A percentile compares a stretch with the other conserved stretches of the same genome.
These are phyloP conservation scores for Aphidius gifuensis DNA, from an alignment of 1,140 invertebrate genomes.

Conservation along the genomic window DNA sequence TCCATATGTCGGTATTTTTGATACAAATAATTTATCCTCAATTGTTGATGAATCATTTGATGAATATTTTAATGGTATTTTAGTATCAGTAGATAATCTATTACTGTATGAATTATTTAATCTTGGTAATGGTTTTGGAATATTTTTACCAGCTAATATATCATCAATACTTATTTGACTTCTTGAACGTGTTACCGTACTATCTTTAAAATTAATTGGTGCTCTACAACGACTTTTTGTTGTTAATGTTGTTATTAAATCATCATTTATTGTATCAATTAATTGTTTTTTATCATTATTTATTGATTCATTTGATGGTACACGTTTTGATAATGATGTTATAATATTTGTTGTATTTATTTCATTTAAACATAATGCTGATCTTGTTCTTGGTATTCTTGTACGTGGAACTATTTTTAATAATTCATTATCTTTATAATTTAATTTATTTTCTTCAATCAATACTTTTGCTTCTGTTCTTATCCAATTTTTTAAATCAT, in stretches of 20 bases:
- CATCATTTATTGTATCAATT: slow-evolving; percentile 28
- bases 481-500: slow-evolving; percentile 44
- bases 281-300: slow-evolving; percentile 6
- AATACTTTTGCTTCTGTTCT: slow-evolving; percentile 37
- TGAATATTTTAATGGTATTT: not conserved
- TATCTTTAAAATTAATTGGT: slow-evolving; percentile 43
- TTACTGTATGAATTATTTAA: not conserved
- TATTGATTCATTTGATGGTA: slow-evolving; percentile 2
- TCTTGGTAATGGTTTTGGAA: slow-evolving; percentile 20
- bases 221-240: slow-evolving; percentile 44
- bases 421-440: slow-evolving; percentile 2
- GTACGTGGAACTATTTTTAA: not conserved
- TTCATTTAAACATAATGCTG: slow-evolving; percentile 24
- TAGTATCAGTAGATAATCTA: slow-evolving; percentile 1
- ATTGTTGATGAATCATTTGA: slow-evolving; percentile 29
- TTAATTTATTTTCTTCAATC: slow-evolving; percentile 8
- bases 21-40: slow-evolving; percentile 34
- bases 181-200: slow-evolving; percentile 34
- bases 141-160: slow-evolving; percentile 36
- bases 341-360: slow-evolving; percentile 1
- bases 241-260: slow-evolving; percentile 42
- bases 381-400: slow-evolving; percentile 22
- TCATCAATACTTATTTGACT: slow-evolving; percentile 47
- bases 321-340: slow-evolving; percentile 6
- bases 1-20: slow-evolving; percentile 38